Percentiles rank a stretch among this genome's conserved stretches.
Evolutionary conservation across 1,140 invertebrate species (phyloP).

Genomic region (Neomicropteryx cornuta): DNA sequence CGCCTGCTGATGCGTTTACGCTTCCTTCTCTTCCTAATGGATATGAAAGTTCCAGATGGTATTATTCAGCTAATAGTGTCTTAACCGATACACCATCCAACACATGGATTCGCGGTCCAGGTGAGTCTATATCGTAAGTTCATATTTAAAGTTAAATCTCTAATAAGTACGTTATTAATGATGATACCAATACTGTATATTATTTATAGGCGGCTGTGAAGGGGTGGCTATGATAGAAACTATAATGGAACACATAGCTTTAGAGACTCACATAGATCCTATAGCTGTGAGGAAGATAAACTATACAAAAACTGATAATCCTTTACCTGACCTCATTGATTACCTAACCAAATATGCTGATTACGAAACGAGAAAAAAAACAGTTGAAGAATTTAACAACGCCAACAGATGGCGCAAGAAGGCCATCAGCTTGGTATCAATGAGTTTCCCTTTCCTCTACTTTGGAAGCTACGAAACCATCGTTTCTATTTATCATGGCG

Average conservation of each 20-base stretch:
- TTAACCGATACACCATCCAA: slow-evolving; percentile 52
- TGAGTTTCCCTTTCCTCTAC: slow-evolving; percentile 48
- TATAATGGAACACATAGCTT: slow-evolving; percentile 77
- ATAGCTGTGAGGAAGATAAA: slow-evolving; percentile 53
- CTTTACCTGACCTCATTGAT: slow-evolving; percentile 25
- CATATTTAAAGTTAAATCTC: neutral
- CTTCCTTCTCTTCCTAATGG: slow-evolving; percentile 41
- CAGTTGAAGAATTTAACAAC: slow-evolving; percentile 50
- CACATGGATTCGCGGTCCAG: slow-evolving; percentile 50
- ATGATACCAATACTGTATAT: neutral
- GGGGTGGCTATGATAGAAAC: slow-evolving; percentile 57
- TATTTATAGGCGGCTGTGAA: slow-evolving; percentile 40
- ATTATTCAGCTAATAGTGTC: slow-evolving; percentile 40
- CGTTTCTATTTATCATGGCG: slow-evolving; percentile 59
- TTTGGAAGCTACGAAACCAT: slow-evolving; percentile 49
- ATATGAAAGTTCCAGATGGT: slow-evolving; percentile 44
- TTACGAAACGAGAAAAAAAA: slow-evolving; percentile 43
- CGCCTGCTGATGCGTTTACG: slow-evolving; percentile 19
- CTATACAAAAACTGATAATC: slow-evolving; percentile 36
- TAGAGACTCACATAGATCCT: slow-evolving; percentile 52
- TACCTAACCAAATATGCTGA: slow-evolving; percentile 28
- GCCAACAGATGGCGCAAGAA: slow-evolving; percentile 67
- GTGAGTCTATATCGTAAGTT: slow-evolving; percentile 21
- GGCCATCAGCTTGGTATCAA: slow-evolving; percentile 50
- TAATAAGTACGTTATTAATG: neutral